Evolutionary conservation across 2,888 invertebrate genomes (phyloP), one percentile per base, ranked within the genome.

Genomic region (Prenolepis imparis): DNA sequence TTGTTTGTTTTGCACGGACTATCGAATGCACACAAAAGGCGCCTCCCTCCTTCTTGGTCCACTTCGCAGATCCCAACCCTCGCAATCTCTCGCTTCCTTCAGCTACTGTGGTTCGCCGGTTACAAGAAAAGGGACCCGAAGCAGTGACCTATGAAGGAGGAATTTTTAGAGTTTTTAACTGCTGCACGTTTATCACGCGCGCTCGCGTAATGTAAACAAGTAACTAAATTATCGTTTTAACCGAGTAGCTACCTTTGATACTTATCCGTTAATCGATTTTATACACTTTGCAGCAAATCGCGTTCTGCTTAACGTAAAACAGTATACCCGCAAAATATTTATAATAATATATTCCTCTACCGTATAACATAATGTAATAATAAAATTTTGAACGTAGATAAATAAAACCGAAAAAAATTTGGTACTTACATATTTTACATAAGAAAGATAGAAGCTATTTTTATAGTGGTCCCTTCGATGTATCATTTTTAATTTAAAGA

Each of bases 1-100:
- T 91, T 91, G 92, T 92, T 92, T 92, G 90, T 86, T 89, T 89
- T 87, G 88, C 90, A 90, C 90, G 88, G 89, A 83, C 89, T 91
- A 91, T 93, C 90, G 91, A 92, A 88, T 89, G 87, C 86, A 89
- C 86, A 90, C 88, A 91, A 92, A 92, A 90, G 91, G 63, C 52
- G 67, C 66, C 66, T 66, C 75, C 39, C 67, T 73, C 32, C 52
- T 61, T 8, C 21, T 52, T 59, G 57, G 72, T 73, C 77, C 78
- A 77, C 88, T 52, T 48, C 44, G 55, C 36, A 18, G 28, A 74
- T 52, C 36, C 39, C 44, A 67, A 32, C 77, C 63, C 78, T 57
- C 36, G 67, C 44, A 67, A 59, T 83, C 41, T 78, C 78, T 72
- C 78, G 68, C 44, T 77, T 55, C 61, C 52, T 44, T 72, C 57